Base-by-base conservation (phyloP, 2,888 invertebrate genomes). In the Drosophila flavopinicola region DNA sequence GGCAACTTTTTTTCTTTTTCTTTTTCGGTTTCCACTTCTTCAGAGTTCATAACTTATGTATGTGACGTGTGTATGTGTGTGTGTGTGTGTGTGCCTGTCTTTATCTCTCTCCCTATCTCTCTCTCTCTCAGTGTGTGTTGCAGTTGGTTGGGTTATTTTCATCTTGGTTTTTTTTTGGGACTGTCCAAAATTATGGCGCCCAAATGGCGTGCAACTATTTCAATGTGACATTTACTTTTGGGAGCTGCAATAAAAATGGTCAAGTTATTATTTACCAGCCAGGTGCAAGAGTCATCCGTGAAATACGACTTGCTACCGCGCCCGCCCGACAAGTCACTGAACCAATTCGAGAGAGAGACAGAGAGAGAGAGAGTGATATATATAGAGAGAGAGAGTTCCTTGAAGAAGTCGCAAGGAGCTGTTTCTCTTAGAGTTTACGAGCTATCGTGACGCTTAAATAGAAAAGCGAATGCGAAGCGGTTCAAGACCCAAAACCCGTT, bases 161-260 rank as follows among this genome's bases (percentile, higher is more conserved):
- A n/a, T n/a, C n/a, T 7, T 33, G n/a, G n/a, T 11, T 33, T n/a
- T 13, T 24, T 10, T 54, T 29, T 33, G 11, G n/a, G 45, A 33
- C 13, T 32, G 48, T 48, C 54, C 39, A 33, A 74, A 76, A 63
- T 74, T 74, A 59, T 72, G 67, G 58, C 59, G 61, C 61, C 73
- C 73, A 76, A 71, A 76, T 71, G 77, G 56, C 61, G 54, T 59
- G 37, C 58, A 61, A 73, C 61, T 59, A 76, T 71, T 73, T 70
- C 49, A 37, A 32, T 70, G 56, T 54, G 48, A 66, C 66, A 66
- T 35, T 47, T 42, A 27, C 47, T 45, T 42, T 6, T n/a, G 57
- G 38, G 30, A 48, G 17, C 29, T 33, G 75, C 75, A 68, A 63
- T 74, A 71, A 74, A 71, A 71, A 54, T 74, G 75, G 53, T 61